Conservation (phyloP, 2,113 vertebrate species). For the Scomber scombrus region DNA sequence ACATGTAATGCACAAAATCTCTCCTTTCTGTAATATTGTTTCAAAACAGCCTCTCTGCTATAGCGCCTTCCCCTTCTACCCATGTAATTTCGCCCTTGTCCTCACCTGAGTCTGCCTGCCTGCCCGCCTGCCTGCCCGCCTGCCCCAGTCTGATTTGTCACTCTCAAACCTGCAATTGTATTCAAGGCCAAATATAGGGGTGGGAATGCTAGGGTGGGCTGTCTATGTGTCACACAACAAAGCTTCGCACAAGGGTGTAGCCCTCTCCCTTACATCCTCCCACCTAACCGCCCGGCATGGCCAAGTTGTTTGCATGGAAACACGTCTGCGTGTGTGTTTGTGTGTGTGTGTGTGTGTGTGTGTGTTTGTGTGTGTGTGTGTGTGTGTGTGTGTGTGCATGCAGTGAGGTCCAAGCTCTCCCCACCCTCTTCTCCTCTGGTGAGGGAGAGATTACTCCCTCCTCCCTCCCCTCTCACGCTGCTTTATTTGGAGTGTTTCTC, state of each 20-base stretch:
- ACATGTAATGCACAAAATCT: background rate
- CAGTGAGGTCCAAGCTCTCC: conserved; percentile 74
- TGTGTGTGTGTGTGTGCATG: conserved; percentile 32
- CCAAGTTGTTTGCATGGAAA: conserved; percentile 81
- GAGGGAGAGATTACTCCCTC: conserved; percentile 75
- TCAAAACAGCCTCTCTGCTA: conserved; percentile 19
- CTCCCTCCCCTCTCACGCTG: conserved; percentile 46
- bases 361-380: conserved; percentile 30
- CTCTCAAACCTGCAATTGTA: conserved; percentile 89
- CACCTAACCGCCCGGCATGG: conserved; percentile 79
- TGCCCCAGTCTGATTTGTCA: conserved; percentile 80
- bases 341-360: conserved; percentile 38
- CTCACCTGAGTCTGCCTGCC: conserved; percentile 70
- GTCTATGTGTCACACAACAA: conserved; percentile 84
- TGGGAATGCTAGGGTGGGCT: conserved; percentile 85
- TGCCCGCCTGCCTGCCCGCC: conserved; percentile 59
- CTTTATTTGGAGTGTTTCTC: conserved; percentile 72
- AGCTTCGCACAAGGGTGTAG: conserved; percentile 83
- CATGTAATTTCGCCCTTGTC: conserved; percentile 71
- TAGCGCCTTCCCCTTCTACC: conserved; percentile 35
- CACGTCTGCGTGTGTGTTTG: conserved; percentile 39
- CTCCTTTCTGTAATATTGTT: conserved; percentile 28
- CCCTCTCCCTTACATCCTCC: conserved; percentile 85
- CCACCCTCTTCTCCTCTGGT: conserved; percentile 72
- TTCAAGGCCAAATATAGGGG: conserved; percentile 86